Conservation (phyloP, 2,797 vertebrate genomes). For the Manis crassicaudata region DNA sequence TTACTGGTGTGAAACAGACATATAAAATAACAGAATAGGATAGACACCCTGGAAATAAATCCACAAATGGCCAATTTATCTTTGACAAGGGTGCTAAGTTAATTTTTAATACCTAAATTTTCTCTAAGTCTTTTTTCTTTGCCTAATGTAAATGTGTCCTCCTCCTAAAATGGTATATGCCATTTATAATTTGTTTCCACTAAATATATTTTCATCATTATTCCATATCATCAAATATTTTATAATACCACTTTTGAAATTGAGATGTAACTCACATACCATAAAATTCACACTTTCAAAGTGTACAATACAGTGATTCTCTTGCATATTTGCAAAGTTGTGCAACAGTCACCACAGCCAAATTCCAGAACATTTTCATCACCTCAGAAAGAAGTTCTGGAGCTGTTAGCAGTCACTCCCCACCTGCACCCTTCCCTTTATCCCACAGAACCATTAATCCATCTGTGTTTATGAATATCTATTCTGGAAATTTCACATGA, state of each 20-base stretch:
- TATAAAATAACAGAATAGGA: neutral
- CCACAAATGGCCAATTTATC: neutral
- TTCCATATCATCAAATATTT: slow-evolving; percentile 12
- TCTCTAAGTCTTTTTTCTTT: neutral
- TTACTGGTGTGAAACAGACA: neutral
- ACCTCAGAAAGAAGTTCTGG: neutral
- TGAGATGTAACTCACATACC: slow-evolving; percentile 18
- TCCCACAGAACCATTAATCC: neutral
- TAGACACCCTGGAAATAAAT: neutral
- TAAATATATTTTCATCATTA: neutral
- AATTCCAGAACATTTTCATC: slow-evolving; percentile 15
- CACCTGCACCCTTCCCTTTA: neutral
- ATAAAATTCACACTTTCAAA: slow-evolving; percentile 19
- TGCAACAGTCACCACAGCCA: neutral
- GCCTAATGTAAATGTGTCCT: neutral
- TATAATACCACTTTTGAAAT: slow-evolving; percentile 1
- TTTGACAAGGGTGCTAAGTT: neutral
- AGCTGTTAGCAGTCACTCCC: neutral
- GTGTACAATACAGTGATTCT: neutral
- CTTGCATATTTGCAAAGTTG: neutral
- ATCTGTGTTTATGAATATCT: neutral
- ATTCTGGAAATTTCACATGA: neutral
- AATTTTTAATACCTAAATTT: neutral
- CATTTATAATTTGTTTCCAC: neutral
- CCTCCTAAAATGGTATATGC: neutral